A percentile compares a stretch with the other conserved stretches of the same genome.
Evolutionary conservation across 2,888 invertebrate species (phyloP).

Genomic region (Laspeyria flexula): DNA sequence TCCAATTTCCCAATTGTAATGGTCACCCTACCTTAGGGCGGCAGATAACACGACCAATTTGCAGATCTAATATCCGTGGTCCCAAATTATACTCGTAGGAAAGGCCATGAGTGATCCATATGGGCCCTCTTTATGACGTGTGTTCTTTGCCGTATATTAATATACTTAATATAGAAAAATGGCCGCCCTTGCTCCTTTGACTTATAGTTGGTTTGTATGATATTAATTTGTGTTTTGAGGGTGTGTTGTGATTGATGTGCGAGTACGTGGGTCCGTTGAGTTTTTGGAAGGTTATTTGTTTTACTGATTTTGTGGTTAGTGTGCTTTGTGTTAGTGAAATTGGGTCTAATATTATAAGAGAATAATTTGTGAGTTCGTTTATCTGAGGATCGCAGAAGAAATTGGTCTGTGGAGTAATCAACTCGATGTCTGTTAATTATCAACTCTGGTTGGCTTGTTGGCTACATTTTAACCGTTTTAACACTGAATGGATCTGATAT

Average conservation of each 20-base stretch:
- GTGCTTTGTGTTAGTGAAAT: too few relatives aligned
- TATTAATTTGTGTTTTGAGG: conserved; percentile 31
- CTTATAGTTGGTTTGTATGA: conserved; percentile 33
- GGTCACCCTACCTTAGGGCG: conserved; percentile 58
- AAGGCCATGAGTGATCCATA: conserved; percentile 62
- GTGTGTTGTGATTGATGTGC: conserved; percentile 2
- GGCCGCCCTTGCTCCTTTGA: conserved; percentile 34
- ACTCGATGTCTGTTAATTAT: too few relatives aligned
- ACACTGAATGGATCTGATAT: too few relatives aligned
- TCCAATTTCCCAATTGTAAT: conserved; percentile 12
- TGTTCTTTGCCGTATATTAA: conserved; percentile 46
- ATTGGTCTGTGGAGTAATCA: too few relatives aligned
- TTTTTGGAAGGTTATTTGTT: neutral
- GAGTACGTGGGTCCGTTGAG: neutral
- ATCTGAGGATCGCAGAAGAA: too few relatives aligned
- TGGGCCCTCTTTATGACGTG: conserved; percentile 63
- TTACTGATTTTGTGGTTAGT: neutral
- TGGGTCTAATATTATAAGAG: too few relatives aligned
- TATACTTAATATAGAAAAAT: conserved; percentile 53
- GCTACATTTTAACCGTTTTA: too few relatives aligned
- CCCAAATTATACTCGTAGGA: conserved; percentile 62
- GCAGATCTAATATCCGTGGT: conserved; percentile 77
- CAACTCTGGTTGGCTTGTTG: too few relatives aligned
- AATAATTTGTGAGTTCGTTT: too few relatives aligned
- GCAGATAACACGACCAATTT: conserved; percentile 78